Evolutionary conservation across 2,113 vertebrate genomes (phyloP).

Genomic region (Paralichthys olivaceus): DNA sequence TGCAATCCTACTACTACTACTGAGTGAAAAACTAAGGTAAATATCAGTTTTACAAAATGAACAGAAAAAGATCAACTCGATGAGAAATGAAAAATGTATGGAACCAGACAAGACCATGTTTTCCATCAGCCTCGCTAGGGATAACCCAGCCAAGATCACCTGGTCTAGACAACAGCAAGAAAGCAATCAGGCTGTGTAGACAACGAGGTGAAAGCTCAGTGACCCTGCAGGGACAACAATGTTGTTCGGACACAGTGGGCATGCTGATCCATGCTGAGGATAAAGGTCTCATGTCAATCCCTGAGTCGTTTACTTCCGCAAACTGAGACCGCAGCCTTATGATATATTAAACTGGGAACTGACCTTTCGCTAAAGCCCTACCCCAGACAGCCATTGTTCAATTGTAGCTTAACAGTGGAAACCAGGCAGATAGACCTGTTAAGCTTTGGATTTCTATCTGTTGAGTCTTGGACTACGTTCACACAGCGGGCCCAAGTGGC

Average conservation of each 20-base stretch:
- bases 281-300: conserved; percentile 1
- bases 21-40: neutral
- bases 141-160: conserved; percentile 36
- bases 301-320: neutral
- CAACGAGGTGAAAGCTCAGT: conserved; percentile 43
- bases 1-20: no score
- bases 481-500: no score
- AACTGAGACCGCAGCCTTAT: no score
- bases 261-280: neutral
- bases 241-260: conserved; percentile 2
- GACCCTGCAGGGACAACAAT: conserved; percentile 5
- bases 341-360: no score
- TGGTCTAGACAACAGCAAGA: conserved; percentile 47
- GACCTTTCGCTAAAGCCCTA: no score
- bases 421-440: no score
- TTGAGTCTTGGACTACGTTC: no score
- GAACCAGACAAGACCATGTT: conserved; percentile 24
- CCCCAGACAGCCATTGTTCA: conserved; percentile 19
- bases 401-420: neutral
- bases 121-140: conserved; percentile 25
- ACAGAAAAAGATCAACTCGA: neutral
- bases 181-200: conserved; percentile 50
- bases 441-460: no score
- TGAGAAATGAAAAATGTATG: conserved; percentile 20
- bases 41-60: neutral